These are phyloP conservation scores for Atrichornis clamosus DNA, from an alignment of 2,113 vertebrate genomes.

Conservation along the genomic window DNA sequence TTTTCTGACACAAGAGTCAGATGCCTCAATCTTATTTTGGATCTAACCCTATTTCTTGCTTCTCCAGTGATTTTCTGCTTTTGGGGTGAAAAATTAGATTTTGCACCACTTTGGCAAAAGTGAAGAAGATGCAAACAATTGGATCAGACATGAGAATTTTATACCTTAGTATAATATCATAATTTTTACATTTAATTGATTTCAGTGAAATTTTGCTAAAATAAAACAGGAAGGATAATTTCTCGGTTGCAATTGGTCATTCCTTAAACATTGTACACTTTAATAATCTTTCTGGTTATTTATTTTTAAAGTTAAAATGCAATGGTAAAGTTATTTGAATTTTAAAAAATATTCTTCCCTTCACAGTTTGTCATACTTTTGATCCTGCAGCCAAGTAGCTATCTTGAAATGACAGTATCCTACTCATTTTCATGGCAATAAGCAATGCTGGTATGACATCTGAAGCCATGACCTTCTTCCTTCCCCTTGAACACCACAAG, in stretches of 20 bases:
- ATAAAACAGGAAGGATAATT: background rate
- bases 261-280: background rate
- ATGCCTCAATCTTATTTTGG: background rate
- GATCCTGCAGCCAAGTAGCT: background rate
- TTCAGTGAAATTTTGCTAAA: background rate
- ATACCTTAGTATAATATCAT: background rate
- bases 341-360: background rate
- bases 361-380: background rate
- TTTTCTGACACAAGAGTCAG: background rate
- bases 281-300: background rate
- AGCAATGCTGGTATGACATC: background rate
- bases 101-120: background rate
- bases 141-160: background rate
- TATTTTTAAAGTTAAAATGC: background rate
- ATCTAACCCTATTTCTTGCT: background rate
- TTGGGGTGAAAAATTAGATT: background rate
- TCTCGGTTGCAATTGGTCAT: background rate
- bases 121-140: background rate
- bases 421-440: background rate
- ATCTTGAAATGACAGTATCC: background rate
- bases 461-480: background rate
- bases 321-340: background rate
- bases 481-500: rapidly evolving
- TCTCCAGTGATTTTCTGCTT: background rate
- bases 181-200: background rate